phyloP scores from a whole-genome alignment of 2,888 invertebrate genomes.

The Sminthurinus aureus region DNA sequence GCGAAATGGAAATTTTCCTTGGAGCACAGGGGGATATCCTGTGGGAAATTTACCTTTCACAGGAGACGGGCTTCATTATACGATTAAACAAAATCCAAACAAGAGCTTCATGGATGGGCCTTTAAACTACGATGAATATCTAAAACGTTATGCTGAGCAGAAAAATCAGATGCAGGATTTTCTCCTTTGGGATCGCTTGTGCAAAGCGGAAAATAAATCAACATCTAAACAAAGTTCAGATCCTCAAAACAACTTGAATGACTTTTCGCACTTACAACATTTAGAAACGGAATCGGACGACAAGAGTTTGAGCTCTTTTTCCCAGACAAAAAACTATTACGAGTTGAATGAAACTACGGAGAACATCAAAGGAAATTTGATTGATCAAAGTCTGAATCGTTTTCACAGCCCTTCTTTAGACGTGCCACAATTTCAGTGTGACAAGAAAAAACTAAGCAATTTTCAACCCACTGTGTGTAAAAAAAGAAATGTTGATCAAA shows the following conservation, averaged over 20 bases:
- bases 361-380: background rate
- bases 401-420: too few relatives aligned
- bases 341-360: background rate
- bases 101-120: background rate
- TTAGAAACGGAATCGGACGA: too few relatives aligned
- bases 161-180: background rate
- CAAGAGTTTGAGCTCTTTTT: too few relatives aligned
- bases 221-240: background rate
- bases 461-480: too few relatives aligned
- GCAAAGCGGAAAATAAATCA: background rate
- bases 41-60: conserved; percentile 2
- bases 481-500: background rate
- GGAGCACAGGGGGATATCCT: too few relatives aligned
- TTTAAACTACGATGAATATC: conserved; percentile 21
- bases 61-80: background rate
- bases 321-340: too few relatives aligned
- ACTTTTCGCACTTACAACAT: too few relatives aligned
- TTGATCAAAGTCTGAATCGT: background rate
- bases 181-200: background rate
- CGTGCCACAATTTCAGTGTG: too few relatives aligned
- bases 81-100: background rate
- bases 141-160: background rate
- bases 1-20: too few relatives aligned
- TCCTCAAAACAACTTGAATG: background rate
- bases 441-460: too few relatives aligned